phyloP scores from a whole-genome alignment of 2,797 vertebrate genomes.

The Galaxias olidus region DNA sequence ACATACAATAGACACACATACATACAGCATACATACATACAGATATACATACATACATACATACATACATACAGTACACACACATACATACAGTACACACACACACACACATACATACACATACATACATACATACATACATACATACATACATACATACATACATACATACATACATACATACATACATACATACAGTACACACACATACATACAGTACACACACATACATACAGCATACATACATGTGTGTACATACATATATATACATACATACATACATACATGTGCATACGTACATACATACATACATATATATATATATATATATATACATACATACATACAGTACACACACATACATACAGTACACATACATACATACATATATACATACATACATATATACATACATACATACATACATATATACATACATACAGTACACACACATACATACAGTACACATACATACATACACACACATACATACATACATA shows the following conservation, averaged over 20 bases:
- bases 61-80: background rate
- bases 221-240: constrained; percentile 3
- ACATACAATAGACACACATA: too few relatives aligned
- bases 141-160: background rate
- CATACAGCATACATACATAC: background rate
- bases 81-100: background rate
- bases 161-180: constrained; percentile 64
- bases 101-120: background rate
- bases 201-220: background rate
- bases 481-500: too few relatives aligned
- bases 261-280: too few relatives aligned
- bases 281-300: constrained; percentile 54
- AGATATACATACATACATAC: background rate
- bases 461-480: too few relatives aligned
- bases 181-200: constrained; percentile 71
- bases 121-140: background rate
- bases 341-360: too few relatives aligned
- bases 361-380: too few relatives aligned
- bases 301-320: background rate
- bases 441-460: too few relatives aligned
- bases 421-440: too few relatives aligned
- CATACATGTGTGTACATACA: too few relatives aligned
- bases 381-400: too few relatives aligned
- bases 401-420: too few relatives aligned
- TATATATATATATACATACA: too few relatives aligned